phyloP scores from a whole-genome alignment of 2,888 invertebrate genomes.

The Nephrotoma appendiculata region DNA sequence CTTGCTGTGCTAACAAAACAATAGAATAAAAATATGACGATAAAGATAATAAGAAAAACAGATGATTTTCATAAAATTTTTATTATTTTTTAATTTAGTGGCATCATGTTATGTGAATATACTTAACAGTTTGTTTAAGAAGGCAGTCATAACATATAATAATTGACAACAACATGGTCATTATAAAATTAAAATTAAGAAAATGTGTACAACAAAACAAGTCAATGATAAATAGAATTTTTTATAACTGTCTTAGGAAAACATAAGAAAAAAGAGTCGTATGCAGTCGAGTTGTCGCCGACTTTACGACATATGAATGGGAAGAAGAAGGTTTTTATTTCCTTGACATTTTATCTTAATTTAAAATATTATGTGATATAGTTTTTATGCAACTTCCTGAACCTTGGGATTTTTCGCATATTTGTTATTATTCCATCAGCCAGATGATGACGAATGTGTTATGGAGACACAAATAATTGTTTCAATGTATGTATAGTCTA shows the following conservation, averaged over 20 bases:
- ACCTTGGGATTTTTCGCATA: background rate
- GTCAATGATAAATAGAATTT: background rate
- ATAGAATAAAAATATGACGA: background rate
- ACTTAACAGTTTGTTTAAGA: background rate
- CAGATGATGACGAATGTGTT: background rate
- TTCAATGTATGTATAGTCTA: too few relatives aligned
- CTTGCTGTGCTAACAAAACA: background rate
- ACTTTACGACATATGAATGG: background rate
- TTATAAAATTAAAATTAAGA: background rate
- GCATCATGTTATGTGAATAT: background rate
- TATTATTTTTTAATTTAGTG: background rate
- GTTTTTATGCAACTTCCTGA: background rate
- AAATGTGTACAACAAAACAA: background rate
- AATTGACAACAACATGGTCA: background rate
- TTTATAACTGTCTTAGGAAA: background rate
- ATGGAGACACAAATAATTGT: too few relatives aligned
- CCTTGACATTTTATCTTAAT: background rate
- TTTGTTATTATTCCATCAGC: background rate
- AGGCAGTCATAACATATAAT: background rate
- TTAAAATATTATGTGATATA: background rate
- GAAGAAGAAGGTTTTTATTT: background rate
- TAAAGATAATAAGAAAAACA: background rate
- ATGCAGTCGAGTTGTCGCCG: background rate
- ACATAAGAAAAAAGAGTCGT: background rate
- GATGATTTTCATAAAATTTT: background rate